Base-by-base conservation (phyloP, 2,797 vertebrate genomes). In the Oreortyx pictus region DNA sequence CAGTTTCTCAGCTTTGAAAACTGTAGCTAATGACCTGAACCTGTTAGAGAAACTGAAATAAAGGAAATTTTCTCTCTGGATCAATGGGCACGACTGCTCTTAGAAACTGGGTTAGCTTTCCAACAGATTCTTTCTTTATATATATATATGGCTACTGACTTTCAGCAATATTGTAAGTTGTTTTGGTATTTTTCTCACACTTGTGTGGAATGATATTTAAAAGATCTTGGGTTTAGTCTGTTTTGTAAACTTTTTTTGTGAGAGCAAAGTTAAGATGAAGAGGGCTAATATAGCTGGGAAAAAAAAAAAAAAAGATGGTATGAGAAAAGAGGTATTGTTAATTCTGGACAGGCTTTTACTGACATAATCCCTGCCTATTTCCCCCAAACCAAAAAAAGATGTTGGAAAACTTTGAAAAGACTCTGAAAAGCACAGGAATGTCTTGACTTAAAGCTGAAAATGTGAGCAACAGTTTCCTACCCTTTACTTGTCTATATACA, bases 1-100 rank as follows among this genome's bases (percentile, higher is more conserved):
- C 11, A 52, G 10, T 41, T 93, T 90, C 85, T 50, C 17, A 59
- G 41, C 77, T 87, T 92, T 89, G 76, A 81, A 81, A 85, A 22
- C 11, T 29, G 37, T 25, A 64, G 47, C 33, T 73, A 77, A 74
- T 35, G n/a, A 73, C 76, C 8, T 17, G 50, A 87, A 85, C 14
- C 39, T 54, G 11, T 47, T 50, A 33, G 25, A 77, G 61, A 87
- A 47, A 80, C 5, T 3, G 25, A 93, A 78, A 85, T 33, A 5
- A 61, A 47, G 15, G 59, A 80, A 71, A 62, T 75, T 12, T 37
- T 82, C 35, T 77, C 7, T 49, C 52, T 60, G 18, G 47, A 62
- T 44, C 22, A 18, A 7, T 22, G 16, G 16, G 13, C 27, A 80
- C 7, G 25, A 18, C 16, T 85, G 65, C n/a, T 49, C 54, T 11